Base-by-base conservation (phyloP, 2,797 vertebrate genomes). In the Crenuchus spilurus region DNA sequence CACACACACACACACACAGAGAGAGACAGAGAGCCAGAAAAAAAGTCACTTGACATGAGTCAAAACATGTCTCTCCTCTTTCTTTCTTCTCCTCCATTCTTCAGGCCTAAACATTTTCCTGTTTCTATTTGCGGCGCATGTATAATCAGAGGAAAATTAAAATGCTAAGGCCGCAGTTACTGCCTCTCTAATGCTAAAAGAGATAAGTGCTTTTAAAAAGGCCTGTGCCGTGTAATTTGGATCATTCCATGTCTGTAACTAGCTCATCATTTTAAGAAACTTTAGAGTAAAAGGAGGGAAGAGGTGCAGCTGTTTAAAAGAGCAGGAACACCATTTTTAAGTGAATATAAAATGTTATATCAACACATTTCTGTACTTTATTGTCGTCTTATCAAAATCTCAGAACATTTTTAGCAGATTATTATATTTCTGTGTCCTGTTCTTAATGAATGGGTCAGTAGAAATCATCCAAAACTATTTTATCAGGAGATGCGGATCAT, bases 161-260 rank as follows among this genome's bases (percentile, higher is more conserved):
- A 67, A 28, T 14, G 26, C 33, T 30, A 10, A 42, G 71, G 54
- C 55, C n/a, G 13, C 41, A 16, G 60, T 67, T 65, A 57, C 22
- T 18, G 66, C 30, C 57, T 35, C 28, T 73, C 18, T 48, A 63
- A 77, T 65, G 64, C 37, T 44, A 44, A 65, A 51, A 55, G 24
- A 70, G 22, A 18, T 13, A 54, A 8, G 16, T 9, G 13, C 16
- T 60, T 14, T 20, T 30, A 22, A 52, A 39, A 51, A 65, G 52
- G 54, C 33, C 66, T 39, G 22, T 55, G 20, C 58, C 65, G 52
- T 76, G 60, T 70, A 55, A 73, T 55, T 82, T 28, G 39, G 61
- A 76, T 63, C 63, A n/a, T n/a, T n/a, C n/a, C n/a, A n/a, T n/a
- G n/a, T 26, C 64, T 68, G 63, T 74, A 69, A 60, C 65, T 66